phyloP scores from a whole-genome alignment of 2,113 vertebrate species.

The Onychostoma macrolepis region DNA sequence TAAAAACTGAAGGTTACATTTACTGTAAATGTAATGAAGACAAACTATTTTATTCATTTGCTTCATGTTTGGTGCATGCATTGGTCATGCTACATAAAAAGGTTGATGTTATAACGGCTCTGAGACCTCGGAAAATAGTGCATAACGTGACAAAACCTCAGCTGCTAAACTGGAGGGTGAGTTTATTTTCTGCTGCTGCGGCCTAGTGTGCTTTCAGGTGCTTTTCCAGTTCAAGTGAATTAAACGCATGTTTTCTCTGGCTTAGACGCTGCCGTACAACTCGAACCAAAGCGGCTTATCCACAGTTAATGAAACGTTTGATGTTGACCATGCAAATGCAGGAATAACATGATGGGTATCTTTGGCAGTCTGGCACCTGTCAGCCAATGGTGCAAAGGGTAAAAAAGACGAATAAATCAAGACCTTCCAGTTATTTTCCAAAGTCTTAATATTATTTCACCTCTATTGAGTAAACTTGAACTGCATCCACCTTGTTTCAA shows the following conservation, averaged over 20 bases:
- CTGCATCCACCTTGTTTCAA: neutral
- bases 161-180: neutral
- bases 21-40: neutral
- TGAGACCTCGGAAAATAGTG: neutral
- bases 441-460: neutral
- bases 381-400: constrained; percentile 33
- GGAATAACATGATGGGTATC: constrained; percentile 60
- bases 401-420: too few species aligned
- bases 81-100: neutral
- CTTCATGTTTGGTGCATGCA: neutral
- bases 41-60: neutral
- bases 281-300: neutral
- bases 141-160: neutral
- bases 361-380: constrained; percentile 59
- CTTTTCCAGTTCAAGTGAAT: constrained; percentile 29
- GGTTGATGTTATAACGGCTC: neutral
- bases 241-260: constrained; percentile 12
- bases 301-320: constrained; percentile 33
- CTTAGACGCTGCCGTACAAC: neutral
- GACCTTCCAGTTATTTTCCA: neutral
- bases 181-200: neutral
- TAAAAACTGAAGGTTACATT: too few species aligned
- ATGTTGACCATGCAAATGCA: constrained; percentile 66
- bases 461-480: too few species aligned
- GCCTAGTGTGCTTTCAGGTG: neutral